Evolutionary conservation across 2,113 vertebrate species (phyloP), one percentile per base, ranked within the genome.

Genomic region (Motacilla alba): DNA sequence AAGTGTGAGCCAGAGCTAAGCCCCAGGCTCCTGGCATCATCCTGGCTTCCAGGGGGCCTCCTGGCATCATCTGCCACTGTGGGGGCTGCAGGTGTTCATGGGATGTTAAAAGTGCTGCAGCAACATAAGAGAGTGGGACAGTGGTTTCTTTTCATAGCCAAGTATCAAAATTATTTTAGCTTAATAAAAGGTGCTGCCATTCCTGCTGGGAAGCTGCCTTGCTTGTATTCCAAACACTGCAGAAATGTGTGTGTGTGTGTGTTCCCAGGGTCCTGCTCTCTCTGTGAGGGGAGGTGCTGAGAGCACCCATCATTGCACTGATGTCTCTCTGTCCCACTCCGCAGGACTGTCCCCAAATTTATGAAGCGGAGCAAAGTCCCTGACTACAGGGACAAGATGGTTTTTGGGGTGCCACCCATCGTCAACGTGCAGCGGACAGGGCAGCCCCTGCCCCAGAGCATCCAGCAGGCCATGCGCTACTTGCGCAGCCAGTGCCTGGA

Each of bases 401-500:
- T 99, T 27, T 99, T 99, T 35, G 98, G 98, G 24, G 98, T 99
- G 84, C 98, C 98, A 0, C 98, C 98, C 11, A 95, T 98, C 2
- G 43, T 99, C 72, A 98, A 98, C 0, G 98, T 99, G 77, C 98
- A 98, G 96, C 96, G 98, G 77, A 98, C 97, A 0, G 99, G 99
- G 30, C 98, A 99, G 93, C 98, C 98, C 0, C 95, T 99, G 55
- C 98, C 98, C 1, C 99, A 99, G 96, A 98, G 99, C 97, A 99
- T 99, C 89, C 98, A 99, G 95, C 98, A 99, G 91, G 99, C 98
- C 15, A 98, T 99, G 98, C 98, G 98, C 73, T 98, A 99, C 93
- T 68, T 99, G 35, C 98, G 98, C 24, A 98, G 98, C 80, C 98
- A 98, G 84, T 99, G 98, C 95, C 97, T 99, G 37, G 98, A 98